A percentile compares a stretch with the other conserved stretches of the same genome.
Evolutionary conservation across 2,888 invertebrate species (phyloP).

Genomic region (Tromatobia lineatoria): DNA sequence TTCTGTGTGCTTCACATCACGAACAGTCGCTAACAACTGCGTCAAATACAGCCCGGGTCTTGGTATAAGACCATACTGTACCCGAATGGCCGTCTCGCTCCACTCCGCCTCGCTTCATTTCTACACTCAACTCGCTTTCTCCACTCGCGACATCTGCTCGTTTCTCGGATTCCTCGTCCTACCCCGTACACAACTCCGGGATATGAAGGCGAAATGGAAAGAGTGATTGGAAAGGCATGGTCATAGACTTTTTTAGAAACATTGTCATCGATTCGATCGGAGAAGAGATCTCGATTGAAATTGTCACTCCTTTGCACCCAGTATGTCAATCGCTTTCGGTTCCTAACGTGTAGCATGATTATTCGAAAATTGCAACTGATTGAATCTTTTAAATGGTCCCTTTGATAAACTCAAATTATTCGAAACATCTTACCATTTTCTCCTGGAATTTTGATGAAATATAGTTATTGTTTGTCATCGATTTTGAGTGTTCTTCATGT

Average conservation of each 20-base stretch:
- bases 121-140: constrained; percentile 45
- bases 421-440: background rate
- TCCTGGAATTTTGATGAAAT: background rate
- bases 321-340: background rate
- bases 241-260: constrained; percentile 11
- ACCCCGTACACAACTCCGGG: constrained; percentile 12
- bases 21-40: constrained; percentile 80
- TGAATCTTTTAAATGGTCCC: background rate
- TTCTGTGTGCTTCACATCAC: constrained; percentile 75
- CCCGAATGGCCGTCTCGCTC: constrained; percentile 54
- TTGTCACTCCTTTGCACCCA: background rate
- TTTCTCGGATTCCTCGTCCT: constrained; percentile 37
- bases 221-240: constrained; percentile 19
- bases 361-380: background rate
- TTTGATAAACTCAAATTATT: background rate
- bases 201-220: constrained; percentile 28
- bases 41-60: constrained; percentile 76
- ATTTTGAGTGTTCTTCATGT: too few species aligned
- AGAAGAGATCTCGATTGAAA: constrained; percentile 33
- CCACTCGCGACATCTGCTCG: constrained; percentile 52
- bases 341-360: too few species aligned
- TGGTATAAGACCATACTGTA: constrained; percentile 52
- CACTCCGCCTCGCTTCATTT: constrained; percentile 53
- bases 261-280: constrained; percentile 14
- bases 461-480: too few species aligned